Base-by-base conservation (phyloP, 64 coral and sea anemone genomes). In the Porites lutea region DNA sequence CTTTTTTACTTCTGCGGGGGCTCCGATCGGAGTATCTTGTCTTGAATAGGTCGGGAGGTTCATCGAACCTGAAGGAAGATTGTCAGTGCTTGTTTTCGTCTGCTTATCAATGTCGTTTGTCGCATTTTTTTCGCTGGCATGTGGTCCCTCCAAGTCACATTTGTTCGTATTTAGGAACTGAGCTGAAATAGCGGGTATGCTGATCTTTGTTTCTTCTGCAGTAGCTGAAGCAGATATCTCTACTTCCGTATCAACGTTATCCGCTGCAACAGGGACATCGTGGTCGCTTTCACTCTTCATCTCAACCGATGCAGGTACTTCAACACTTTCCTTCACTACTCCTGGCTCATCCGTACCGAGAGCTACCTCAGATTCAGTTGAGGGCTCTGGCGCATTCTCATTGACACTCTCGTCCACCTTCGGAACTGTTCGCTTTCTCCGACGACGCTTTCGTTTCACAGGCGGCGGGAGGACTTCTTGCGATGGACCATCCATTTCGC, bases 1-100 rank as follows among this genome's bases (percentile, higher is more conserved):
- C 43, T 87, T 93, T 83, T 87, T 93, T 12, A 86, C 64, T 51
- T 73, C 82, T 15, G n/a, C 74, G 65, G 58, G 70, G 27, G 58
- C 72, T 71, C 9, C 79, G 0, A 37, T 48, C 13, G 77, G 20
- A 46, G 13, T 19, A 0, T 84, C 81, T 2, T 65, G 46, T n/a
- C 81, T 65, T 52, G 62, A n/a, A 20, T 19, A 13, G 19, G 62
- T 16, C 14, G 59, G 46, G 59, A 45, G 62, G 43, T 51, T 68
- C 46, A 63, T 52, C 21, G 46, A 69, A 10, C 19, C 46, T 46
- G 19, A 48, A 9, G 81, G 81, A 44, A 64, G 6, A 51, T 67
- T 63, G 0, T 74, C 86, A 46, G 71, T 3, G 69, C 57, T 88
- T 8, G 51, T 74, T 75, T 88, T 88, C 5, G 67, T 0, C 5